Percentiles rank a stretch among this genome's conserved stretches.
Conservation (phyloP, 2,797 vertebrate species). For the Prionace glauca region DNA sequence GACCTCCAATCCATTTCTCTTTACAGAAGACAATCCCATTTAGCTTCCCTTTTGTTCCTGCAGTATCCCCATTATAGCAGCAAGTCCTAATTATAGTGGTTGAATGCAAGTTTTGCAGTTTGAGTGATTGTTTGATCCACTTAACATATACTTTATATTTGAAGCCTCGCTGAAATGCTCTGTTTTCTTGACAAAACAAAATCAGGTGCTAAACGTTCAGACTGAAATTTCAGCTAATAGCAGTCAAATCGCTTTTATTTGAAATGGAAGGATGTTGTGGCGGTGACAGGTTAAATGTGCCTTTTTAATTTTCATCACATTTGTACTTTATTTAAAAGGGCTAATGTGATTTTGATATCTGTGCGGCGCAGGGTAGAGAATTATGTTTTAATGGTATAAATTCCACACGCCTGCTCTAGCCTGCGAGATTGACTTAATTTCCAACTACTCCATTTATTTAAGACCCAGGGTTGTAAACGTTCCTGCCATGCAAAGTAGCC, state of each 20-base stretch:
- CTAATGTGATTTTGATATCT: slow-evolving; percentile 28
- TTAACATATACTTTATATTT: slow-evolving; percentile 21
- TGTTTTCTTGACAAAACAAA: slow-evolving; percentile 28
- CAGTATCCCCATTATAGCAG: neutral
- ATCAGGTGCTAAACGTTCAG: slow-evolving; percentile 24
- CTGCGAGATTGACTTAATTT: slow-evolving; percentile 14
- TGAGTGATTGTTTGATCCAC: slow-evolving; percentile 19
- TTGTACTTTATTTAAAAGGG: slow-evolving; percentile 31
- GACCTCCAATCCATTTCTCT: neutral
- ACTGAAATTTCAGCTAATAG: slow-evolving; percentile 32
- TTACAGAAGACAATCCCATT: neutral
- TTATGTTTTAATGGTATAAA: slow-evolving; percentile 6
- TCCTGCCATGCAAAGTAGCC: neutral
- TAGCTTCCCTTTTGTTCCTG: neutral
- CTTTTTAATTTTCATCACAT: slow-evolving; percentile 21
- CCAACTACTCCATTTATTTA: slow-evolving; percentile 17
- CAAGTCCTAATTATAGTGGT: neutral
- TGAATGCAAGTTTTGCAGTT: neutral
- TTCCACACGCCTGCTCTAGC: neutral
- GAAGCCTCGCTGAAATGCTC: neutral
- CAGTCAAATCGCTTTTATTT: slow-evolving; percentile 34
- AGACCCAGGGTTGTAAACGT: slow-evolving; percentile 9
- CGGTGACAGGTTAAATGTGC: slow-evolving; percentile 23
- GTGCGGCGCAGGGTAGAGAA: slow-evolving; percentile 1
- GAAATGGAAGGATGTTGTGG: neutral